These are phyloP conservation scores for Galeopsomyia nigrocyanea DNA, from an alignment of 2,888 invertebrate species.

Conservation along the genomic window DNA sequence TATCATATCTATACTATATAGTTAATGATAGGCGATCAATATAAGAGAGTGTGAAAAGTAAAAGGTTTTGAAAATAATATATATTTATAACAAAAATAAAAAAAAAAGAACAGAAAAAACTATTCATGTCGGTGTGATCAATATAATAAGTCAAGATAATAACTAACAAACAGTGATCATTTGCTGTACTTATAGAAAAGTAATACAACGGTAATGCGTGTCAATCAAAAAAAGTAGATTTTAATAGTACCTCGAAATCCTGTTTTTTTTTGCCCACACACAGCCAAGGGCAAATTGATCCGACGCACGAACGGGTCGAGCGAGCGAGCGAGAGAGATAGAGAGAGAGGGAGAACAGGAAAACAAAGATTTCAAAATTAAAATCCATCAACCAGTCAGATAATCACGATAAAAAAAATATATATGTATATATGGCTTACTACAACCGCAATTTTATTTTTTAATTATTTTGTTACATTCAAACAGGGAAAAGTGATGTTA, in stretches of 20 bases:
- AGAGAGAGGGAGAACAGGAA: slow-evolving; percentile 77
- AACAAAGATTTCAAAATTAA: slow-evolving; percentile 45
- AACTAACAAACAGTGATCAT: slow-evolving; percentile 48
- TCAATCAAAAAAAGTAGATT: slow-evolving; percentile 64
- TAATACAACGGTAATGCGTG: slow-evolving; percentile 51
- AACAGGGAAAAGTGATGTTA: slow-evolving; percentile 7
- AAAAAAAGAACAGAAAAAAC: slow-evolving; percentile 19
- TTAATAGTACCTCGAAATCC: slow-evolving; percentile 87
- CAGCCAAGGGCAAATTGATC: slow-evolving; percentile 67
- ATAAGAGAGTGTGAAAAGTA: slow-evolving; percentile 22
- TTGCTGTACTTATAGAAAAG: slow-evolving; percentile 46
- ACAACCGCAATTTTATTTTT: slow-evolving; percentile 13
- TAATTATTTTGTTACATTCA: slow-evolving; percentile 26
- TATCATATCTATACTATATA: slow-evolving; percentile 45
- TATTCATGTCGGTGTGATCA: slow-evolving; percentile 38
- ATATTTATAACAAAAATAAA: slow-evolving; percentile 22
- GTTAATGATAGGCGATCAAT: slow-evolving; percentile 45
- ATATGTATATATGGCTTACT: too few species aligned
- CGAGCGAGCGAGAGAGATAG: neutral
- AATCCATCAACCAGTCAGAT: slow-evolving; percentile 40
- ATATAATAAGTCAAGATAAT: slow-evolving; percentile 38
- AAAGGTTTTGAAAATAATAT: slow-evolving; percentile 22
- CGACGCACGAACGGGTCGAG: slow-evolving; percentile 74
- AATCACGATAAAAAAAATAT: slow-evolving; percentile 22
- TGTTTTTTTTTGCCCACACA: slow-evolving; percentile 75